Percentiles rank a stretch among this genome's conserved stretches.
Evolutionary conservation across 2,888 invertebrate species (phyloP).

Genomic region (Pachymerium ferrugineum): DNA sequence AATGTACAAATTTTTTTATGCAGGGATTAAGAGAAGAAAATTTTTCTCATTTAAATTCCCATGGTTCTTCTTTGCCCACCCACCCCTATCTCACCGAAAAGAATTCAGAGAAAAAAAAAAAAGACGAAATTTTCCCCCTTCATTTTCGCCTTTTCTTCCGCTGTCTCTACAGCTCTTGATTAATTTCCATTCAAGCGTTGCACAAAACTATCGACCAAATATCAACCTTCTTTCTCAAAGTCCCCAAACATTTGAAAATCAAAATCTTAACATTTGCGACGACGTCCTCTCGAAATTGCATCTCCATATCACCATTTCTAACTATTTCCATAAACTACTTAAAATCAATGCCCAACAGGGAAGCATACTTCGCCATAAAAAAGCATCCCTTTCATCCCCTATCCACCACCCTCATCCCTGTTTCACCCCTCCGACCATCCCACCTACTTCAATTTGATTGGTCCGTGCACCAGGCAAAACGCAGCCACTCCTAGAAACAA

Average conservation of each 20-base stretch:
- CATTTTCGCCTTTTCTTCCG: not conserved
- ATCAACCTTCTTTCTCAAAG: not conserved
- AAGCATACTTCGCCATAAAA: conserved; percentile 3
- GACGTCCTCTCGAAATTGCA: not conserved
- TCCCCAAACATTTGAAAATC: not conserved
- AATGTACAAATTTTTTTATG: conserved; percentile 3
- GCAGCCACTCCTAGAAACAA: conserved; percentile 21
- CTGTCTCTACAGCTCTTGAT: conserved; percentile 6
- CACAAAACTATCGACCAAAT: conserved; percentile 8
- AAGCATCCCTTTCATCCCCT: not conserved
- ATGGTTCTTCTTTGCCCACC: not conserved
- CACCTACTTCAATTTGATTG: not conserved
- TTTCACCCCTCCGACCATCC: not conserved
- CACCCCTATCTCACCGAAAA: not conserved
- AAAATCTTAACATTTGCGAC: not conserved
- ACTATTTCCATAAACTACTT: not conserved
- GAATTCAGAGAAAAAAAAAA: not conserved
- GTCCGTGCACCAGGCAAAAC: not conserved
- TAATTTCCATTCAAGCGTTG: conserved; percentile 10
- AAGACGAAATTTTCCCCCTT: not conserved
- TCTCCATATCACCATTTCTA: not conserved
- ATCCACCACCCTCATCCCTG: not conserved
- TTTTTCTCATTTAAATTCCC: conserved; percentile 9
- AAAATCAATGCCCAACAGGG: not conserved
- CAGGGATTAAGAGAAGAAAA: not conserved